phyloP scores from a whole-genome alignment of 2,888 invertebrate species.

The Eilema sororculum region DNA sequence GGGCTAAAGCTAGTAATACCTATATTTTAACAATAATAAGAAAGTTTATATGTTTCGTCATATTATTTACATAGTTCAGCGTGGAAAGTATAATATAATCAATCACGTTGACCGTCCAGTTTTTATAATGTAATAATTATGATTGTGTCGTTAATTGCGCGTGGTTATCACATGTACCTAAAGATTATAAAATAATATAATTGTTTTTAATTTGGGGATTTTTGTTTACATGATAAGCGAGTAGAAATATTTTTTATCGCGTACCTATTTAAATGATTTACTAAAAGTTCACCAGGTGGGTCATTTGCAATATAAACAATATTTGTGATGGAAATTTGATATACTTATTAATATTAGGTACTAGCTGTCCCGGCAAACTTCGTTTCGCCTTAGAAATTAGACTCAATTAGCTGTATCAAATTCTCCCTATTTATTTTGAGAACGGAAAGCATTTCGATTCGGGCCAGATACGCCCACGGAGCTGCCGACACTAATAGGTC shows the following conservation, averaged over 20 bases:
- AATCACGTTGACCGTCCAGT: background rate
- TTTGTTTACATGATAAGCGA: background rate
- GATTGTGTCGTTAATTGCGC: background rate
- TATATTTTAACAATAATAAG: background rate
- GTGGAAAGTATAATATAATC: background rate
- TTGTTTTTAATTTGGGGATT: background rate
- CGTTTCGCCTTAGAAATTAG: too few relatives aligned
- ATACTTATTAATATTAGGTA: background rate
- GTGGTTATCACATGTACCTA: constrained; percentile 2
- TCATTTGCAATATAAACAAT: background rate
- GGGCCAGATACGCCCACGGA: too few relatives aligned
- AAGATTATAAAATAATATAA: background rate
- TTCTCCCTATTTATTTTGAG: too few relatives aligned
- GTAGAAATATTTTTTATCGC: too few relatives aligned
- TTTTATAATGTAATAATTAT: background rate
- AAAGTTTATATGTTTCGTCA: background rate
- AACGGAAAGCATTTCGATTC: too few relatives aligned
- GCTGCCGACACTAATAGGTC: too few relatives aligned
- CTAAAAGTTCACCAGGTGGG: constrained; percentile 5
- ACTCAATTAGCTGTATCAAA: too few relatives aligned
- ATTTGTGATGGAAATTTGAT: background rate
- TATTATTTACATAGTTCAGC: background rate
- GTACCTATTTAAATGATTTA: background rate
- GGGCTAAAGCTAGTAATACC: too few relatives aligned
- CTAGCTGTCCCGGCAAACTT: too few relatives aligned